Evolutionary conservation across 2,888 invertebrate species (phyloP).

Genomic region (Xylota segnis): DNA sequence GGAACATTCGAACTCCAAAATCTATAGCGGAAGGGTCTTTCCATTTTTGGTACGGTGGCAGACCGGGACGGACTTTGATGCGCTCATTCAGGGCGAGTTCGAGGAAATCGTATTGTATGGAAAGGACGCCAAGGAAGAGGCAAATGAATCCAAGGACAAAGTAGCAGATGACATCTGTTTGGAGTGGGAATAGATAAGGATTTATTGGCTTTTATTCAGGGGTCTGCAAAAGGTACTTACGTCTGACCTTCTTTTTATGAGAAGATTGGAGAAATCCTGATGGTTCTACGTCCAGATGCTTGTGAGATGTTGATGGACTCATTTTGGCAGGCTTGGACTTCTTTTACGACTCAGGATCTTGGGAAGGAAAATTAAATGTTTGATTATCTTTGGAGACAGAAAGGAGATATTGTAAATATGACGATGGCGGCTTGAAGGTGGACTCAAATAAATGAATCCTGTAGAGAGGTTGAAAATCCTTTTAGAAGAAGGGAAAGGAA

Average conservation of each 20-base stretch:
- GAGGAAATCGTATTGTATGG: conserved; percentile 48
- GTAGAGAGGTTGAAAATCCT: too few relatives aligned
- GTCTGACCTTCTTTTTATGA: conserved; percentile 25
- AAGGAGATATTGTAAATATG: too few relatives aligned
- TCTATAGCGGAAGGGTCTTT: conserved; percentile 35
- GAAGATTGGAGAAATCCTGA: neutral
- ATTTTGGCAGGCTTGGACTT: neutral
- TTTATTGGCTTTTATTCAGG: neutral
- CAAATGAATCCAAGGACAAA: conserved; percentile 38
- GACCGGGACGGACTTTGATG: conserved; percentile 67
- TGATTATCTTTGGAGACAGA: too few relatives aligned
- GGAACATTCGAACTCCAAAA: conserved; percentile 85
- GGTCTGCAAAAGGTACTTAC: conserved; percentile 16
- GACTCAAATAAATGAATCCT: too few relatives aligned
- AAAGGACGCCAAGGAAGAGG: conserved; percentile 26
- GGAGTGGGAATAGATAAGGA: too few relatives aligned
- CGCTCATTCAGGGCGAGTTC: conserved; percentile 62
- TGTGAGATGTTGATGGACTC: conserved; percentile 52
- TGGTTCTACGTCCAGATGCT: conserved; percentile 44
- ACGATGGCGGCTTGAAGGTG: too few relatives aligned
- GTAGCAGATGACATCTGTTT: conserved; percentile 32
- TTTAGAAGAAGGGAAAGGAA: too few relatives aligned
- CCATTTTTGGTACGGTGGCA: conserved; percentile 68
- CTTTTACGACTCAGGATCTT: neutral
- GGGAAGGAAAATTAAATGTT: neutral